These are phyloP conservation scores for Pyralis farinalis DNA, from an alignment of 2,888 invertebrate genomes.

Conservation along the genomic window DNA sequence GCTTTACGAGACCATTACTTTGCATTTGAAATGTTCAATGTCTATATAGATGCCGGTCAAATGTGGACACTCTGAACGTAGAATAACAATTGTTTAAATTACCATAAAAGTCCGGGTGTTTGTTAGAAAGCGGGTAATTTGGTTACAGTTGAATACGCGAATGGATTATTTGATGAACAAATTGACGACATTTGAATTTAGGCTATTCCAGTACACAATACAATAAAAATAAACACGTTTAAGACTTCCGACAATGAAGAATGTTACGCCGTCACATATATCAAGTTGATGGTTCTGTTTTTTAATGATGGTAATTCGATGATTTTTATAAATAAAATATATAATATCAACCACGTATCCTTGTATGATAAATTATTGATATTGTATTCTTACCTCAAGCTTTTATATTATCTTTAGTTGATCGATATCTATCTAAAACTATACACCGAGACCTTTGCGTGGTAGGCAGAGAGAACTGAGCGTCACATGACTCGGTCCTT, in stretches of 20 bases:
- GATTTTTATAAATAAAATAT: too few species aligned
- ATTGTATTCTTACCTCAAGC: not conserved
- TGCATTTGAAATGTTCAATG: constrained; percentile 73
- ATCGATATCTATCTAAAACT: too few species aligned
- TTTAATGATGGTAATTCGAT: constrained; percentile 9
- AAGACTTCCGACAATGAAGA: constrained; percentile 58
- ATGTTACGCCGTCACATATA: constrained; percentile 9
- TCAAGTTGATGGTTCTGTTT: constrained; percentile 13
- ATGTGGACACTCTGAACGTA: constrained; percentile 67
- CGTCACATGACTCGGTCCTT: too few species aligned
- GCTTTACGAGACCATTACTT: constrained; percentile 77
- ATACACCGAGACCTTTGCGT: too few species aligned
- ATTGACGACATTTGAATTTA: constrained; percentile 50
- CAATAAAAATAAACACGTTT: constrained; percentile 61
- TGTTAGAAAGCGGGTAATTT: constrained; percentile 80
- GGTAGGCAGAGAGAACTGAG: too few species aligned
- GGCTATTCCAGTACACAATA: constrained; percentile 53
- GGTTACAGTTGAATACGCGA: constrained; percentile 68
- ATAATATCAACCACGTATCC: not conserved
- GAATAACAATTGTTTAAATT: constrained; percentile 75
- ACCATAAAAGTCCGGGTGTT: constrained; percentile 78
- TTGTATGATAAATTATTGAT: constrained; percentile 1
- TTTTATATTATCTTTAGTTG: too few species aligned
- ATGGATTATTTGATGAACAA: constrained; percentile 58
- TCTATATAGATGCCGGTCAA: constrained; percentile 76